Evolutionary conservation across 2,888 invertebrate species (phyloP).

Genomic region (Eupithecia inturbata): DNA sequence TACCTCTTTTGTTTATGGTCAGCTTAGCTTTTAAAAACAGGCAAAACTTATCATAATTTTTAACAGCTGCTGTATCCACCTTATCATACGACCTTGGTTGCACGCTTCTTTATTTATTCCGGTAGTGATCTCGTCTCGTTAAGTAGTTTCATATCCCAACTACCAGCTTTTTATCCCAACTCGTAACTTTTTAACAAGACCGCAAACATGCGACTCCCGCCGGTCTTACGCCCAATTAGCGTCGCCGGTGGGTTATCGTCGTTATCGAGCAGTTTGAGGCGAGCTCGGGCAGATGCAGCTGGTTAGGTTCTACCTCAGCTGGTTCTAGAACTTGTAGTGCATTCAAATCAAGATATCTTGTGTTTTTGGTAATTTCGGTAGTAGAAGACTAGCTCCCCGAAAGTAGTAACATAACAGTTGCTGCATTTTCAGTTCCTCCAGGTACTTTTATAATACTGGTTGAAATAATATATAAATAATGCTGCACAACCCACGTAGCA

Average conservation of each 20-base stretch:
- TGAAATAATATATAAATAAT: not conserved
- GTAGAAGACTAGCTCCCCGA: not conserved
- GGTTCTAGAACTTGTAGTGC: not conserved
- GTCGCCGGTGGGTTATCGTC: not conserved
- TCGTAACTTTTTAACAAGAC: slow-evolving; percentile 27
- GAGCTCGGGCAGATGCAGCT: not conserved
- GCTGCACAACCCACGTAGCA: not conserved
- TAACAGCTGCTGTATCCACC: not conserved
- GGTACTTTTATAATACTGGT: too few relatives aligned
- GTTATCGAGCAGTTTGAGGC: not conserved
- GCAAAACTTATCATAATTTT: too few relatives aligned
- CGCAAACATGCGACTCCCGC: not conserved
- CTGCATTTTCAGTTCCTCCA: not conserved
- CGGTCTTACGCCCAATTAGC: not conserved
- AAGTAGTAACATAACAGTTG: not conserved
- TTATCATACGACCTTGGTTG: not conserved
- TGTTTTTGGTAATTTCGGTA: not conserved
- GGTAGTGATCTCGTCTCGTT: not conserved
- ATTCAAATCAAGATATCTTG: not conserved
- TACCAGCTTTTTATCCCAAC: not conserved
- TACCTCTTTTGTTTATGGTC: not conserved
- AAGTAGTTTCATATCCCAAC: not conserved
- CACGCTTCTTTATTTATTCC: not conserved
- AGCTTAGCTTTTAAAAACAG: too few relatives aligned
- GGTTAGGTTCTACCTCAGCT: not conserved